Evolutionary conservation across 2,113 vertebrate species (phyloP).

Genomic region (Galeopterus variegatus): DNA sequence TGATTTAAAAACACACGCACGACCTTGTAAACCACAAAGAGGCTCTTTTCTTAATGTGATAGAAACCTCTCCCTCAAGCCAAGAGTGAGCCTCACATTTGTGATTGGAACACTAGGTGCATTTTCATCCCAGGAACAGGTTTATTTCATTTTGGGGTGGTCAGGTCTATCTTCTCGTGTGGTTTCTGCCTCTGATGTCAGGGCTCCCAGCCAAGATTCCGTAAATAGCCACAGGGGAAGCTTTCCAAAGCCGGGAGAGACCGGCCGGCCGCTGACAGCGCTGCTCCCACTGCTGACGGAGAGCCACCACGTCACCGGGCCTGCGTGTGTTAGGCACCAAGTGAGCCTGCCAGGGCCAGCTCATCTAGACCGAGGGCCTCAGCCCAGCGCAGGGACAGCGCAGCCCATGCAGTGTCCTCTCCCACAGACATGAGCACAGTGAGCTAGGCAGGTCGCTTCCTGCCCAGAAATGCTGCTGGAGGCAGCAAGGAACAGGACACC

Average conservation of each 20-base stretch:
- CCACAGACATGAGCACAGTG: fast-evolving
- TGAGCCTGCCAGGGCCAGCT: fast-evolving
- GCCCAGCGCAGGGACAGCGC: fast-evolving
- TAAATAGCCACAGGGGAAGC: not conserved
- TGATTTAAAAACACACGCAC: not conserved
- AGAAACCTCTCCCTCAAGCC: not conserved
- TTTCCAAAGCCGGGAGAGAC: not conserved
- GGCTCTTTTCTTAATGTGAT: not conserved
- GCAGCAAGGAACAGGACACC: fast-evolving
- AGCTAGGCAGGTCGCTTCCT: not conserved
- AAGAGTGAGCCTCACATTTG: fast-evolving
- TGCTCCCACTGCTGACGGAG: not conserved
- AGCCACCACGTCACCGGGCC: not conserved
- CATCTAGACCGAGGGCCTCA: fast-evolving
- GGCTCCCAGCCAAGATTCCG: not conserved
- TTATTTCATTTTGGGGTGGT: fast-evolving
- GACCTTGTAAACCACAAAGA: not conserved
- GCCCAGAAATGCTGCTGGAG: not conserved
- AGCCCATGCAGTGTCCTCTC: fast-evolving
- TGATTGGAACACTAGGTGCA: fast-evolving
- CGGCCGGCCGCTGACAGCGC: fast-evolving
- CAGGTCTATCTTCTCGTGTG: not conserved
- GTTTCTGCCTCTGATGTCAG: not conserved
- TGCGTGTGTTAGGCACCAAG: fast-evolving
- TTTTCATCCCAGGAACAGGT: fast-evolving